These are phyloP conservation scores for Dendronephthya gigantea DNA, from an alignment of 64 coral and sea anemone species.

Conservation along the genomic window DNA sequence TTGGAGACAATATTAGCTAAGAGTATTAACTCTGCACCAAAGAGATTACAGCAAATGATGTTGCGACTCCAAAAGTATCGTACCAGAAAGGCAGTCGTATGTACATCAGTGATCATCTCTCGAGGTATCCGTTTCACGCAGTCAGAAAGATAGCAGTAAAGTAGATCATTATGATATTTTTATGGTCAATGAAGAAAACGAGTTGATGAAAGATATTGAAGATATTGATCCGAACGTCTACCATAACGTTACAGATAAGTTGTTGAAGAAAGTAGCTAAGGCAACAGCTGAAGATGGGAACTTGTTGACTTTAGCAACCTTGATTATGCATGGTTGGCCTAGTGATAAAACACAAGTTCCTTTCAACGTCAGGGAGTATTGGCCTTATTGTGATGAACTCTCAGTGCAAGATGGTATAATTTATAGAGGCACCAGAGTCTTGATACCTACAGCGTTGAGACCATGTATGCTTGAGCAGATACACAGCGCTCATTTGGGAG, in stretches of 20 bases:
- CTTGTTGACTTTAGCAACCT: neutral
- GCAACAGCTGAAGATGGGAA: neutral
- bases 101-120: constrained; percentile 30
- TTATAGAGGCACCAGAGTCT: neutral
- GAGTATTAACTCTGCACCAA: too few relatives aligned
- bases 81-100: constrained; percentile 25
- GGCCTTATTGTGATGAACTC: constrained; percentile 18
- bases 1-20: too few relatives aligned
- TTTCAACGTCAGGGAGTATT: constrained; percentile 14
- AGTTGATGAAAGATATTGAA: constrained; percentile 13
- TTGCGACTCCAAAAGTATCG: neutral
- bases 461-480: neutral
- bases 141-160: neutral
- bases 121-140: neutral
- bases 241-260: neutral
- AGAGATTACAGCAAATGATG: neutral
- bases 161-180: constrained; percentile 31
- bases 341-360: constrained; percentile 19
- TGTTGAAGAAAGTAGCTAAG: constrained; percentile 1
- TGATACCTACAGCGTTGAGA: neutral
- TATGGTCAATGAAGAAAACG: constrained; percentile 16
- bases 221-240: constrained; percentile 26
- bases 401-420: constrained; percentile 20
- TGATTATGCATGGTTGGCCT: constrained; percentile 1
- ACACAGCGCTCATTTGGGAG: constrained; percentile 8